These are phyloP conservation scores for Dynastes hyllus DNA, from an alignment of 2,888 invertebrate species.

Conservation along the genomic window DNA sequence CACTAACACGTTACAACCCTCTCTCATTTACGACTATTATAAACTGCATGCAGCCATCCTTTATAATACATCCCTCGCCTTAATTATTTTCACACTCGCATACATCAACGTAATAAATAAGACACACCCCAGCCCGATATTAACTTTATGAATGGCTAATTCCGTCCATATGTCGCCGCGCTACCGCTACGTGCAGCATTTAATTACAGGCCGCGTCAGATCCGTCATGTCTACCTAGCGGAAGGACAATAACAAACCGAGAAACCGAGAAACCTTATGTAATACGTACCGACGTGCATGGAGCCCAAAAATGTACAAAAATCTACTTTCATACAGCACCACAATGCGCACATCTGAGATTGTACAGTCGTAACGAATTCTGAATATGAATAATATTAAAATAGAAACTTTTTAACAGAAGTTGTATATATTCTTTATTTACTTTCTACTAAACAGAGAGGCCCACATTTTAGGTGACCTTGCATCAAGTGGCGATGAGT, in stretches of 20 bases:
- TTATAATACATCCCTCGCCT: neutral
- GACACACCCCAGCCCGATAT: constrained; percentile 8
- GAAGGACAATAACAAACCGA: constrained; percentile 29
- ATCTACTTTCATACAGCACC: neutral
- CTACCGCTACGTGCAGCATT: constrained; percentile 5
- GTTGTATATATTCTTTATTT: too few relatives aligned
- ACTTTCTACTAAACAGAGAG: too few relatives aligned
- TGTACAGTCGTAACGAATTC: too few relatives aligned
- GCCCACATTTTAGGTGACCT: too few relatives aligned
- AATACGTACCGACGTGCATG: neutral
- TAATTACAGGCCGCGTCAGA: constrained; percentile 17
- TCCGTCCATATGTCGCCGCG: constrained; percentile 19
- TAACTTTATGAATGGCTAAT: constrained; percentile 29
- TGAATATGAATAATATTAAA: too few relatives aligned
- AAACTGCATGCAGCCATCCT: constrained; percentile 4
- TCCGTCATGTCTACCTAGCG: constrained; percentile 14
- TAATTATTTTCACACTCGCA: neutral
- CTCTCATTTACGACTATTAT: constrained; percentile 2
- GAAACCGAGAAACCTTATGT: neutral
- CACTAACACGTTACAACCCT: too few relatives aligned
- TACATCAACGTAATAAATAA: constrained; percentile 27
- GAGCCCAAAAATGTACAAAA: neutral
- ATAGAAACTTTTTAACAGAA: too few relatives aligned
- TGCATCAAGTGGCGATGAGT: too few relatives aligned
- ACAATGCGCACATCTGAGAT: neutral